Evolutionary conservation across 2,113 vertebrate genomes (phyloP), one percentile per base, ranked within the genome.

Genomic region (Dromaius novaehollandiae): DNA sequence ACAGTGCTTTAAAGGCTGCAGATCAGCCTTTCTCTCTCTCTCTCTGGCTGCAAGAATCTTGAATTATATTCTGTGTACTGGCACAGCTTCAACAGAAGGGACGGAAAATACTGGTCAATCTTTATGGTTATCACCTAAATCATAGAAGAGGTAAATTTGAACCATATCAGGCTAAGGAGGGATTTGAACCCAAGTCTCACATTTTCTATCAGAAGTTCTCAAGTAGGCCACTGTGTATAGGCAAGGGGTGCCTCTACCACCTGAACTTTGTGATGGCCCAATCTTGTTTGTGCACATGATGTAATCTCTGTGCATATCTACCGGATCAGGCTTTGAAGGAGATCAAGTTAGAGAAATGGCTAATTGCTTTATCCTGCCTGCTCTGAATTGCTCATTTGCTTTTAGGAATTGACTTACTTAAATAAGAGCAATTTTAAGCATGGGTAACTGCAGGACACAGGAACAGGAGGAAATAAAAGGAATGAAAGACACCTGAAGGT

Each of bases 81-180:
- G 17, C 25, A 65, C 10, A 88, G 64, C 1, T 51, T 51, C 48
- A 71, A 7, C 15, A 53, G n/a, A 73, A 25, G 6, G 38, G 25
- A 73, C 1, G 12, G 13, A 70, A 90, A 79, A 53, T 9, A 30
- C 1, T 48, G 34, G 21, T 66, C 22, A 58, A 42, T 65, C 6
- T n/a, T 51, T 19, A 46, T 4, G 2, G 0, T 42, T 90, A 84
- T 81, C 50, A 48, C 20, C 11, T 36, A 42, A 78, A 50, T 26
- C 44, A 78, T 10, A 1, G 0, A 38, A 53, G 28, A 61, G 6
- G 2, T n/a, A 3, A 60, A 58, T 58, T 60, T 60, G 30, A 85
- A 82, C 0, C 0, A 40, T 9, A 3, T 58, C 15, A 30, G 34
- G 24, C 9, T 60, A 82, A 63, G 60, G 11, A 1, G 6, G 14